Evolutionary conservation across 2,888 invertebrate species (phyloP), one percentile per base, ranked within the genome.

Genomic region (Nephrotoma appendiculata): DNA sequence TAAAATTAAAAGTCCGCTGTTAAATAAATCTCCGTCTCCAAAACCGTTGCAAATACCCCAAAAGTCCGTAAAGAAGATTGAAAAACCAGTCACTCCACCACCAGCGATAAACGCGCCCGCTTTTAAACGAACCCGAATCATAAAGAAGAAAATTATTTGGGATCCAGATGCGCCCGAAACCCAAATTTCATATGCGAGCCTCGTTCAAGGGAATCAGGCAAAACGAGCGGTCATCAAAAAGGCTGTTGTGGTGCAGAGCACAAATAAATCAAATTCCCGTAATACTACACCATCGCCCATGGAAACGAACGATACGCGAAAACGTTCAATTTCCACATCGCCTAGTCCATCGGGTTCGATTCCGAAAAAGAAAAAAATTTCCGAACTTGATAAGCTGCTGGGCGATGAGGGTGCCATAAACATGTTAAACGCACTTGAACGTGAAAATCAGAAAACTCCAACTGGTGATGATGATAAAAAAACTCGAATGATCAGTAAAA

Each of bases 321-420:
- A 45, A 45, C 45, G 44, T 19, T 86, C 44, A 19, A 86, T 31
- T 44, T 86, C 86, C 5, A 45, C 86, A 45, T 85, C 85, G 12
- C 43, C 85, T 2, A 84, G 84, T 84, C 84, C 84, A 4, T 43
- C 41, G n/a, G 84, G 84, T 1, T 43, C n/a, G 41, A 71, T 71
- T 9, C 41, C 41, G 86, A 94, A 94, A 89, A 93, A 93, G 88
- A 93, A 93, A 88, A 92, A 93, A 88, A 91, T 94, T 87, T 93
- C 94, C 31, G 97, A 97, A 92, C 93, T 97, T 86, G 96, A 96
- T 89, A 94, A 93, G 87, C 91, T 97, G 86, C 92, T 97, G 87
- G 96, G 95, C 92, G 97, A 97, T 90, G 97, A 97, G 90, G 97
- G 97, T 0, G 96, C 97, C 3, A 95, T 96, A 1, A 97, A 97